phyloP scores from a whole-genome alignment of 2,888 invertebrate genomes.

The Acleris sparsana region DNA sequence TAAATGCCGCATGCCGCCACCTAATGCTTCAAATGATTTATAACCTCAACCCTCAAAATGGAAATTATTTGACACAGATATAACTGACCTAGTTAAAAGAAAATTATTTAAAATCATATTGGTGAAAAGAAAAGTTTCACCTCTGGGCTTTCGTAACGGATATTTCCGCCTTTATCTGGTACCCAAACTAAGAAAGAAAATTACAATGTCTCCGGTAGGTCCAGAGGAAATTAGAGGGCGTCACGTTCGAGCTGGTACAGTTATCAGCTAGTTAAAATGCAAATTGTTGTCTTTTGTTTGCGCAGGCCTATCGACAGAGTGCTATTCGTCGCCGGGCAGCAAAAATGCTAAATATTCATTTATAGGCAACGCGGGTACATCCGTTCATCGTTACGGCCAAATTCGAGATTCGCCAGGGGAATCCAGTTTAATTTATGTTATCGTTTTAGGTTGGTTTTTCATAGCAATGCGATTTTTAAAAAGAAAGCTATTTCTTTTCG shows the following conservation, averaged over 20 bases:
- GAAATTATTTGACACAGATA: neutral
- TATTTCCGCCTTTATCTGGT: slow-evolving; percentile 61
- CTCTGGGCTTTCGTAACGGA: slow-evolving; percentile 56
- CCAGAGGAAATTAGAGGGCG: slow-evolving; percentile 64
- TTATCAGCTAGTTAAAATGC: slow-evolving; percentile 80
- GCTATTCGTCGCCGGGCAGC: slow-evolving; percentile 49
- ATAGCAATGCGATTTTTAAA: neutral
- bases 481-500: neutral
- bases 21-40: slow-evolving; percentile 7
- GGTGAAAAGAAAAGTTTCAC: slow-evolving; percentile 54
- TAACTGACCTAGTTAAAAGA: slow-evolving; percentile 43
- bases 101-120: slow-evolving; percentile 49
- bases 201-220: slow-evolving; percentile 59
- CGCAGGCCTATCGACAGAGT: slow-evolving; percentile 59
- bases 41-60: slow-evolving; percentile 5
- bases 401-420: slow-evolving; percentile 36
- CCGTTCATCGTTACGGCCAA: slow-evolving; percentile 50
- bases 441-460: slow-evolving; percentile 23
- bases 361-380: slow-evolving; percentile 61
- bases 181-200: slow-evolving; percentile 60
- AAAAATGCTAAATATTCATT: slow-evolving; percentile 74
- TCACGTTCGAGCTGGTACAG: slow-evolving; percentile 60
- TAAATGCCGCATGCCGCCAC: neutral
- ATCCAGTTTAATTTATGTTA: slow-evolving; percentile 35
- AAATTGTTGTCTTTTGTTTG: slow-evolving; percentile 78